These are phyloP conservation scores for Trissonchulus latispiculum DNA, from an alignment of 2,888 invertebrate species.

Conservation along the genomic window DNA sequence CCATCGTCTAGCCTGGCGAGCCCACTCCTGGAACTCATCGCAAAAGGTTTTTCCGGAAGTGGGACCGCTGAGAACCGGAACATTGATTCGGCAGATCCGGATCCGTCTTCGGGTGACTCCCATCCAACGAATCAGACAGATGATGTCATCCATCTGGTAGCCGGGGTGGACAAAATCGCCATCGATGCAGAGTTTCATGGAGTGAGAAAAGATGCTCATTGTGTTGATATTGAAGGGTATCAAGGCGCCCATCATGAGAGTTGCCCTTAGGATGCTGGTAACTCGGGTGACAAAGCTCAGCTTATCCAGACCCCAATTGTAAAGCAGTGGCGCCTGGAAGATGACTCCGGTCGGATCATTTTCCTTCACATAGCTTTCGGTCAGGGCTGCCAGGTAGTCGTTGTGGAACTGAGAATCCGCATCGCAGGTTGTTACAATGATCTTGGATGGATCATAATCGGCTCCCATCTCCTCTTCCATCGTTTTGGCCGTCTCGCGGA, in stretches of 20 bases:
- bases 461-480: constrained; percentile 29
- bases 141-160: background rate
- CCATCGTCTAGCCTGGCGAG: constrained; percentile 36
- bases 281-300: background rate
- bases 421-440: constrained; percentile 38
- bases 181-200: constrained; percentile 33
- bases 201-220: constrained; percentile 37
- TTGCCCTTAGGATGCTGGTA: constrained; percentile 26
- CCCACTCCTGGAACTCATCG: constrained; percentile 37
- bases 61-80: background rate
- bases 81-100: background rate
- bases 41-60: background rate
- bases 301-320: background rate
- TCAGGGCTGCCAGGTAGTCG: constrained; percentile 35
- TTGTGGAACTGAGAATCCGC: constrained; percentile 37
- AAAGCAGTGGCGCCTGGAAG: background rate
- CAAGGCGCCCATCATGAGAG: constrained; percentile 35
- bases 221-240: constrained; percentile 29
- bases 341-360: background rate
- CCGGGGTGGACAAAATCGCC: constrained; percentile 28
- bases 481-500: constrained; percentile 31
- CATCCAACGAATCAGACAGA: background rate
- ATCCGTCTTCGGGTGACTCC: background rate
- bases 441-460: constrained; percentile 11
- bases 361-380: constrained; percentile 36